These are phyloP conservation scores for Acanthisitta chloris DNA, from an alignment of 2,113 vertebrate genomes.

Conservation along the genomic window DNA sequence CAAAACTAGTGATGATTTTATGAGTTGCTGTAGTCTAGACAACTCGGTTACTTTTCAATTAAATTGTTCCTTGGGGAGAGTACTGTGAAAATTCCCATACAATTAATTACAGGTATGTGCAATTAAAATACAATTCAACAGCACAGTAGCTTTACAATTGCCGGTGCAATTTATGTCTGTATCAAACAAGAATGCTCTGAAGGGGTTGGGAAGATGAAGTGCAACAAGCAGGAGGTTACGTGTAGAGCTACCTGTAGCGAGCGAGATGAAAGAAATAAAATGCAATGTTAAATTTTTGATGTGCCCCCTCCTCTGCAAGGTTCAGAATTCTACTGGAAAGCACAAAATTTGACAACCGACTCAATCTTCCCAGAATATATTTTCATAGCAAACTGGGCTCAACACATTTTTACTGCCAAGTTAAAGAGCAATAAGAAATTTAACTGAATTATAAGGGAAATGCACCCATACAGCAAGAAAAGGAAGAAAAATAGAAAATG, in stretches of 20 bases:
- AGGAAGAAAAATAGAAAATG: neutral
- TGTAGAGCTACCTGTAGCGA: neutral
- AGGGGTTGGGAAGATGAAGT: neutral
- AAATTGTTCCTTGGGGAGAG: conserved; percentile 67
- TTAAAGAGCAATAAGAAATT: neutral
- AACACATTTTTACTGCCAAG: neutral
- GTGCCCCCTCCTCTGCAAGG: neutral
- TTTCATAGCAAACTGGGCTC: neutral
- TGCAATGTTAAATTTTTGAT: neutral
- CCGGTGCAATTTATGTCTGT: neutral
- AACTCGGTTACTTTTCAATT: conserved; percentile 68
- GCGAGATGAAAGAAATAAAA: neutral
- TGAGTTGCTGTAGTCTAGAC: conserved; percentile 70
- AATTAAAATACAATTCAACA: conserved; percentile 46
- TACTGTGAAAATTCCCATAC: conserved; percentile 68
- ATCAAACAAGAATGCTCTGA: conserved; percentile 43
- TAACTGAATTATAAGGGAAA: neutral
- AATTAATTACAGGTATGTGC: conserved; percentile 66
- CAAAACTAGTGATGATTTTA: conserved; percentile 73
- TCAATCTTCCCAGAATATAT: neutral
- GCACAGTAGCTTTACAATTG: conserved; percentile 24
- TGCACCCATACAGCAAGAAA: neutral
- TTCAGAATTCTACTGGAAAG: neutral
- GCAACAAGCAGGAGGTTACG: neutral
- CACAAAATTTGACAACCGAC: neutral